These are phyloP conservation scores for Tursiops truncatus DNA, from an alignment of 2,113 vertebrate genomes.

Conservation along the genomic window DNA sequence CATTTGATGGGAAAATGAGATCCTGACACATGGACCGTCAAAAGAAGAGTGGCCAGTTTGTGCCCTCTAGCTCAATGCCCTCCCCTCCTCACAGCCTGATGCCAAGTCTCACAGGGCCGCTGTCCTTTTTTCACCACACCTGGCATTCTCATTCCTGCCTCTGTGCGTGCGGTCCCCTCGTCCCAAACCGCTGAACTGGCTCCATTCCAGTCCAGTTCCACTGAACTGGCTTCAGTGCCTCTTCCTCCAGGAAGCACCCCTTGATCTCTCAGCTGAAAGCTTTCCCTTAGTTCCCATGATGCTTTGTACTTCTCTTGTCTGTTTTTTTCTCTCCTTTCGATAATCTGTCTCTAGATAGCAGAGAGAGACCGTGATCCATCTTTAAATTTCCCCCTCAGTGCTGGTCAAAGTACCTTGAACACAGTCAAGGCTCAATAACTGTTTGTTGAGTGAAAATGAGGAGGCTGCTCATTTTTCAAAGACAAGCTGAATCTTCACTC, in stretches of 20 bases:
- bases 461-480: not conserved
- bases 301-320: not conserved
- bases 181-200: not conserved
- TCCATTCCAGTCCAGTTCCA: not conserved
- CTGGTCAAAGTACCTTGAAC: not conserved
- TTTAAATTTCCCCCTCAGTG: not conserved
- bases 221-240: not conserved
- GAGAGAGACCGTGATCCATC: not conserved
- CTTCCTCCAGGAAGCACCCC: slow-evolving; percentile 5
- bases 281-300: not conserved
- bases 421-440: not conserved
- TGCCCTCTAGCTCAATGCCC: not conserved
- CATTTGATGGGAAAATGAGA: not conserved
- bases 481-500: not conserved
- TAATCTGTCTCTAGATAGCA: not conserved
- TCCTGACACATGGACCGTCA: not conserved
- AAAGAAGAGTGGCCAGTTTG: not conserved
- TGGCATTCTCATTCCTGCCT: not conserved
- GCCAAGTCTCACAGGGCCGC: not conserved
- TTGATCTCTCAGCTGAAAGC: not conserved
- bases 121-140: not conserved
- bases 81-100: not conserved
- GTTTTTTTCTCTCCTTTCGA: not conserved
- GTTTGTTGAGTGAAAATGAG: not conserved
- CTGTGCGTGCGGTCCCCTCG: accelerated